Evolutionary conservation across 2,113 vertebrate genomes (phyloP), one percentile per base, ranked within the genome.

Genomic region (Alexandromys fortis): DNA sequence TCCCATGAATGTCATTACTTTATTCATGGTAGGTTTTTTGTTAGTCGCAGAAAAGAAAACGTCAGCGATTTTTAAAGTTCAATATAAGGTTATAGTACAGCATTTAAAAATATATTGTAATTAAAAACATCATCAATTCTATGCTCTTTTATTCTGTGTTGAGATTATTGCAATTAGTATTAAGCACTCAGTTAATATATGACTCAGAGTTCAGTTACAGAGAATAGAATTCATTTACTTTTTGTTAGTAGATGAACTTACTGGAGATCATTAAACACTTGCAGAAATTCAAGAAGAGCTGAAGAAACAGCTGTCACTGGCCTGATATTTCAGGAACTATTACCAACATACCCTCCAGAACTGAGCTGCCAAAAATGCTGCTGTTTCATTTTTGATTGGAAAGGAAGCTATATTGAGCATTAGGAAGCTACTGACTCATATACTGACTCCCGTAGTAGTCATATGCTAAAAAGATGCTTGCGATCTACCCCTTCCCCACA

Each of bases 111-210:
- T n/a, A 26, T 83, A 47, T 83, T 92, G 49, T 68, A 89, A 96
- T 96, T 93, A 96, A 82, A 52, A 96, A 33, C 7, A 95, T 61
- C 7, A 78, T 97, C 86, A 92, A 94, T 97, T 86, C 30, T 79
- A 70, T 85, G 90, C 10, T 63, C 83, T 6, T 83, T 83, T 63
- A 30, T 65, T 70, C 86, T 70, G 33, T 42, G 35, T 33, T 89
- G 28, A 86, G 73, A 96, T 82, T 91, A 77, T 35, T 77, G 16
- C 33, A 38, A 47, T 49, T 30, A 8, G 4, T 67, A 86, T 73
- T 77, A 95, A 92, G 42, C 10, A 86, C 68, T 72, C 49, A 30
- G 17, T 89, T 96, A 77, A 86, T 47, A 86, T 67, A 67, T 86
- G 82, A 86, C 30, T 86, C 38, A 68, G 63, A 90, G 61, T 47